Percentiles rank a stretch among this genome's conserved stretches.
Evolutionary conservation across 2,797 vertebrate species (phyloP).

Genomic region (Chelmon rostratus): DNA sequence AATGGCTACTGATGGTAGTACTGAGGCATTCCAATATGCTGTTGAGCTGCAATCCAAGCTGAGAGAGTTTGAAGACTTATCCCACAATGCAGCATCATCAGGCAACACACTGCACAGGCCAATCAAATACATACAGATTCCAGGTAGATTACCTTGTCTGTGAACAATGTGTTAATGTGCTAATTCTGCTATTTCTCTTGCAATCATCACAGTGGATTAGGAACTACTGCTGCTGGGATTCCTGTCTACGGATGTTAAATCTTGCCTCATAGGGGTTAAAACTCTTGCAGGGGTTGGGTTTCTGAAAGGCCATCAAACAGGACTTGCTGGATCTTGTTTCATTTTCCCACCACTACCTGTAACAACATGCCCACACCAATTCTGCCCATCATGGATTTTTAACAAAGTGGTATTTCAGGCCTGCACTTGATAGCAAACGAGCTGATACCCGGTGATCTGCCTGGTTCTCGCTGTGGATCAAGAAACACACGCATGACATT

Average conservation of each 20-base stretch:
- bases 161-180: not conserved
- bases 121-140: not conserved
- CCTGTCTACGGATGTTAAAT: not conserved
- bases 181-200: not conserved
- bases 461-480: not conserved
- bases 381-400: not conserved
- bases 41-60: not conserved
- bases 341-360: constrained; percentile 6
- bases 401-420: not conserved
- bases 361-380: constrained; percentile 2
- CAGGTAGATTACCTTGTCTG: not conserved
- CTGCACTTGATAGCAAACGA: constrained; percentile 7
- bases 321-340: not conserved
- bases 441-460: not conserved
- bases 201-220: not conserved
- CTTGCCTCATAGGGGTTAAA: not conserved
- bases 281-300: not conserved
- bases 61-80: not conserved
- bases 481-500: not conserved
- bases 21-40: not conserved
- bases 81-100: not conserved
- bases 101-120: not conserved
- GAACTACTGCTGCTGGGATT: not conserved
- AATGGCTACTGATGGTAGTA: not conserved
- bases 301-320: not conserved